Conservation (phyloP, 2,888 invertebrate species). For the Euclidia mi region DNA sequence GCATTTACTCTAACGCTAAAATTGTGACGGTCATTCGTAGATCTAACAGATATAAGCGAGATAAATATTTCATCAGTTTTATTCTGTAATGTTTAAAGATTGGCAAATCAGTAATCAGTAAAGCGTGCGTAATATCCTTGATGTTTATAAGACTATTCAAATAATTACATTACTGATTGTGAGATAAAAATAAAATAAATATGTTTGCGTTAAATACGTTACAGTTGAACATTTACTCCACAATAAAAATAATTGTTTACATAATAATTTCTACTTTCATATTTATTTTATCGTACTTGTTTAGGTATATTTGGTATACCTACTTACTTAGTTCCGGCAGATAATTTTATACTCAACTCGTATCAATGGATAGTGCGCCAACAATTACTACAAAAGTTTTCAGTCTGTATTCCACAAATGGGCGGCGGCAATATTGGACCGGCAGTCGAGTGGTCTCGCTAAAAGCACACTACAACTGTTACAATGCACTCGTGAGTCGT, state of each 20-base stretch:
- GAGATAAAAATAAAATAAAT: too few species aligned
- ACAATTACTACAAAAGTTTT: constrained; percentile 54
- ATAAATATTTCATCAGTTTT: constrained; percentile 56
- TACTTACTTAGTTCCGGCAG: too few species aligned
- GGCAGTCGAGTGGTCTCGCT: too few species aligned
- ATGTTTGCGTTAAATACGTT: too few species aligned
- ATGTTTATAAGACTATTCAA: constrained; percentile 36
- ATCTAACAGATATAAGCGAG: constrained; percentile 45
- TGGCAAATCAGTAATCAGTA: constrained; percentile 6
- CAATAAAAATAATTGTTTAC: too few species aligned
- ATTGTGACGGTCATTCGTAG: constrained; percentile 30
- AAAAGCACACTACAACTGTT: constrained; percentile 58
- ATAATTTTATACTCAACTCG: too few species aligned
- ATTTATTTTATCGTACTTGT: too few species aligned
- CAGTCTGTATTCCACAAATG: constrained; percentile 58
- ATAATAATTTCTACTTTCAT: too few species aligned
- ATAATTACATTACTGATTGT: constrained; percentile 14
- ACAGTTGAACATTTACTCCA: too few species aligned
- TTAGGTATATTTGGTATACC: too few species aligned
- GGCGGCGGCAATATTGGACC: constrained; percentile 46
- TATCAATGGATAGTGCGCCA: constrained; percentile 37
- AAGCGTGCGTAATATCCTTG: constrained; percentile 28
- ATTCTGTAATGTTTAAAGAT: constrained; percentile 46
- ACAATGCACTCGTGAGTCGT: constrained; percentile 57
- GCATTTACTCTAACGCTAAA: constrained; percentile 20